phyloP scores from a whole-genome alignment of 2,888 invertebrate species.

The Autographa pulchrina region DNA sequence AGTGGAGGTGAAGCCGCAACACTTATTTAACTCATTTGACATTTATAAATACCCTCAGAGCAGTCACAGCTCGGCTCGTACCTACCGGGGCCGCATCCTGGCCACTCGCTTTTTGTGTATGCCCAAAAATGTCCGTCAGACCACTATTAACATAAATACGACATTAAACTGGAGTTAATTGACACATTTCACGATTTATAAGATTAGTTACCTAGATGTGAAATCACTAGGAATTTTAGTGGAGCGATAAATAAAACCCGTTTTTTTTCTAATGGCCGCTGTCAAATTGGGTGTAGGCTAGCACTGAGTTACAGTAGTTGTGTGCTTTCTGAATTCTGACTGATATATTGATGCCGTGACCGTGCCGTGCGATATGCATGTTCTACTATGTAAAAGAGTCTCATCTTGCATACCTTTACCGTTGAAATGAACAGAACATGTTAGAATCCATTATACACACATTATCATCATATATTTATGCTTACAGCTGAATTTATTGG shows the following conservation, averaged over 20 bases:
- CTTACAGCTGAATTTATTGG: neutral
- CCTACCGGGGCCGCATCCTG: slow-evolving; percentile 73
- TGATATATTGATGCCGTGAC: slow-evolving; percentile 55
- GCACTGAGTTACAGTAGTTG: slow-evolving; percentile 47
- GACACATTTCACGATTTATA: slow-evolving; percentile 88
- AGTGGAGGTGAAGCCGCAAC: slow-evolving; percentile 44
- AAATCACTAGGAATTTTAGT: slow-evolving; percentile 72
- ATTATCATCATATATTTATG: neutral
- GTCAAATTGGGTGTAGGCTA: slow-evolving; percentile 60
- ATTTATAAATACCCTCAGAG: slow-evolving; percentile 69
- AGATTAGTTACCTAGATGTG: slow-evolving; percentile 73
- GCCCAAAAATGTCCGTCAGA: slow-evolving; percentile 77
- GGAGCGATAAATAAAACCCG: slow-evolving; percentile 60
- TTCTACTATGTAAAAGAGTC: slow-evolving; percentile 34
- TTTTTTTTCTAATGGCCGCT: slow-evolving; percentile 69
- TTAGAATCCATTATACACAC: neutral
- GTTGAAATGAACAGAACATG: neutral
- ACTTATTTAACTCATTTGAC: slow-evolving; percentile 63
- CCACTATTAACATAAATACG: slow-evolving; percentile 85
- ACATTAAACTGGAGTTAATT: slow-evolving; percentile 88
- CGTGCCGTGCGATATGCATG: slow-evolving; percentile 27
- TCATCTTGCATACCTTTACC: slow-evolving; percentile 17
- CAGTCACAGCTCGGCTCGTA: slow-evolving; percentile 11
- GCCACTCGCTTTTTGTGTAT: slow-evolving; percentile 78
- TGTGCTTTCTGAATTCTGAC: slow-evolving; percentile 43